Conservation (phyloP, 2,888 invertebrate genomes). For the Masnerella sp. region DNA sequence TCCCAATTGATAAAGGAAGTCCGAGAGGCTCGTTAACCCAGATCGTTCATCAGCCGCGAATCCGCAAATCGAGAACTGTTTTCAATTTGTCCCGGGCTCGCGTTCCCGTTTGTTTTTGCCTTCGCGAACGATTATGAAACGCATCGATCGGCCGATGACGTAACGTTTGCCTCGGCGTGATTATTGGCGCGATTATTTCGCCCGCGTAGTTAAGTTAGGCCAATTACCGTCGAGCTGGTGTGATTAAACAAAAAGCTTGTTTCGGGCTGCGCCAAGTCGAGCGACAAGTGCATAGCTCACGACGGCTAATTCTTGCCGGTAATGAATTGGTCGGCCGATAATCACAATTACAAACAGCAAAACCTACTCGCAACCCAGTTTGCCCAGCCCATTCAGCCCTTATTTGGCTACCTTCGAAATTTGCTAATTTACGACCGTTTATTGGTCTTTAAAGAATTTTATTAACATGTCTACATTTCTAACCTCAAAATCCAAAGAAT, state of each 20-base stretch:
- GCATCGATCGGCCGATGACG: background rate
- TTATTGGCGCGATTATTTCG: slow-evolving; percentile 23
- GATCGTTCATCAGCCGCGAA: slow-evolving; percentile 30
- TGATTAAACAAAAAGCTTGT: slow-evolving; percentile 36
- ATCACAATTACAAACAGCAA: slow-evolving; percentile 66
- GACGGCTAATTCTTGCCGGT: slow-evolving; percentile 52
- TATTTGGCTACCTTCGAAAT: slow-evolving; percentile 3
- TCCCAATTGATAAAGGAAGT: slow-evolving; percentile 44
- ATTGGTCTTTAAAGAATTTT: too few species aligned
- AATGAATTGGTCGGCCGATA: slow-evolving; percentile 64
- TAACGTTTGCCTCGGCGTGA: background rate
- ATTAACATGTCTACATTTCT: too few species aligned
- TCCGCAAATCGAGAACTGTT: background rate
- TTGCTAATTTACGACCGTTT: background rate
- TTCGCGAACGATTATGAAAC: too few species aligned
- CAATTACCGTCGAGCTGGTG: slow-evolving; percentile 15
- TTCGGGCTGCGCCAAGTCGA: slow-evolving; percentile 24
- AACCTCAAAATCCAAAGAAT: too few species aligned
- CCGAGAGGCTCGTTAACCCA: slow-evolving; percentile 48
- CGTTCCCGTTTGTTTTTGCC: background rate
- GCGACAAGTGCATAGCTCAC: slow-evolving; percentile 35
- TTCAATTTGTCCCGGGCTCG: background rate
- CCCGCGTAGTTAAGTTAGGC: background rate
- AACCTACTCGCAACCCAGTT: slow-evolving; percentile 27
- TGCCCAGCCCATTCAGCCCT: too few species aligned